A percentile compares a stretch with the other conserved stretches of the same genome.
Evolutionary conservation across 2,888 invertebrate genomes (phyloP).

Genomic region (Cosmia trapezina): DNA sequence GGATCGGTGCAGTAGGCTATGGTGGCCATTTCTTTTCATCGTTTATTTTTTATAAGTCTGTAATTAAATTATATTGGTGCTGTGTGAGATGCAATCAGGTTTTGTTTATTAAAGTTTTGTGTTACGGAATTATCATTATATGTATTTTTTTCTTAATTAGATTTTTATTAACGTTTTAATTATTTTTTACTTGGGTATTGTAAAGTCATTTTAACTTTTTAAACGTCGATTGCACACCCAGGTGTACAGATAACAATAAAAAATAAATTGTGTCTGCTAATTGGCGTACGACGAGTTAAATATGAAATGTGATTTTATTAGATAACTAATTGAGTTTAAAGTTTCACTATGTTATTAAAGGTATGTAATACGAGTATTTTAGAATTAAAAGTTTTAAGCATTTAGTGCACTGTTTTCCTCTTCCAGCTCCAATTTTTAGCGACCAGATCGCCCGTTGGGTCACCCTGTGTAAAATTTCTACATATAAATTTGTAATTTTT

Average conservation of each 20-base stretch:
- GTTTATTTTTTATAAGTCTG: slow-evolving; percentile 6
- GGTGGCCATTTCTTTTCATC: slow-evolving; percentile 39
- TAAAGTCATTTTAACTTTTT: too few species aligned
- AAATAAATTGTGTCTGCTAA: too few species aligned
- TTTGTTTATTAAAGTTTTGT: slow-evolving; percentile 3
- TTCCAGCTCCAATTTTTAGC: too few species aligned
- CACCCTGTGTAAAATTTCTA: too few species aligned
- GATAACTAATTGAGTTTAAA: background rate
- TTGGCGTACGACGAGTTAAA: too few species aligned
- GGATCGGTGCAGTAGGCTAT: slow-evolving; percentile 38
- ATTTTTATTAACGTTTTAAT: background rate
- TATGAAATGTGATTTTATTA: too few species aligned
- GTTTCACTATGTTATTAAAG: background rate
- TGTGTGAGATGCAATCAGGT: slow-evolving; percentile 17
- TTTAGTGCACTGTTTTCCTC: background rate
- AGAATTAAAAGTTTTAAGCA: background rate
- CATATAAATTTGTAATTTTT: too few species aligned
- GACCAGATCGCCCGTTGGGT: too few species aligned
- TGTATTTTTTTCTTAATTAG: background rate
- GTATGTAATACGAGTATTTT: background rate
- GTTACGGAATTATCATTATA: background rate
- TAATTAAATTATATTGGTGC: slow-evolving; percentile 23
- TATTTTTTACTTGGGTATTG: too few species aligned
- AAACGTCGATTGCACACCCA: too few species aligned
- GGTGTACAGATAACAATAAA: too few species aligned